Base-by-base conservation (phyloP, 2,797 vertebrate species). In the Trachurus trachurus region DNA sequence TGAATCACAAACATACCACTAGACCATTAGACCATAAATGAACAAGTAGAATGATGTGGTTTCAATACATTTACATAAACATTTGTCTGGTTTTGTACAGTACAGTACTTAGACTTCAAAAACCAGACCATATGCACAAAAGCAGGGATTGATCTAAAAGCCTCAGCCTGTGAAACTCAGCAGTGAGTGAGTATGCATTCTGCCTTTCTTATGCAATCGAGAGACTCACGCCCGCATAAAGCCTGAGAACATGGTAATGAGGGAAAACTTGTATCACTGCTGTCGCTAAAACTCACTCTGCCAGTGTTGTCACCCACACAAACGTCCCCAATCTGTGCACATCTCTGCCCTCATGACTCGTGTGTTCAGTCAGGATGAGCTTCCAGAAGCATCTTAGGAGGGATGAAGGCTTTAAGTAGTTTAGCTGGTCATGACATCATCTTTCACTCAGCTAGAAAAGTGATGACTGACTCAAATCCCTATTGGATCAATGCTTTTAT, bases 401-500 rank as follows among this genome's bases (percentile, higher is more conserved):
- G 76, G 83, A 88, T 88, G 83, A 84, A 79, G 80, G 74, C 84
- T 82, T 89, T 84, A 87, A 88, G 87, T 88, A 91, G 77, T 90
- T 87, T 71, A 88, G 79, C 79, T 83, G 71, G 73, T 87, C 76
- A 78, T 93, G 91, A 94, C 92, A 93, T 93, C 91, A 90, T 87
- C 86, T 84, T 88, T 89, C 90, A 88, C 88, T 85, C 74, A 57
- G 72, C 75, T 52, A 59, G 65, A 82, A 83, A 86, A 87, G 67
- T 83, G 85, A 91, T 83, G 84, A 89, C 83, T 86, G 74, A 72
- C 81, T 81, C 40, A 82, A 87, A 81, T 87, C 82, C 78, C 83
- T 21, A 74, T 81, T 87, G 89, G 81, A 86, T 88, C 68, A 78
- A 89, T 90, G 90, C 75, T 91, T 90, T 89, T 80, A 86, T 83